Evolutionary conservation across 1,140 invertebrate species (phyloP).

Genomic region (Bathynomus jamesi): DNA sequence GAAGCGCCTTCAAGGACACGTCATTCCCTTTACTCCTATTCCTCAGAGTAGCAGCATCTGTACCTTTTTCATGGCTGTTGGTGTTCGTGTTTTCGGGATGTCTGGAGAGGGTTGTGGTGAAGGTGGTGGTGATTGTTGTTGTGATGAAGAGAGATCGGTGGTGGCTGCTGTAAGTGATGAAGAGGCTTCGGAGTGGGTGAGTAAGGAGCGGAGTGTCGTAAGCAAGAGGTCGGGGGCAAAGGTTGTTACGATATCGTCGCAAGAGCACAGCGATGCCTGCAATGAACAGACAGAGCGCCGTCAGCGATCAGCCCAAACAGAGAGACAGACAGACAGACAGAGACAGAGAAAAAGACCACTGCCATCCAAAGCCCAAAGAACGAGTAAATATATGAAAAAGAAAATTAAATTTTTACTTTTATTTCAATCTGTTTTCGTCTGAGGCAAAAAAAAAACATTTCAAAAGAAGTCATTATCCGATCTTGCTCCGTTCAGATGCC

Average conservation of each 20-base stretch:
- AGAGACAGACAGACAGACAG: no score
- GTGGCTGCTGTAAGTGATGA: constrained; percentile 13
- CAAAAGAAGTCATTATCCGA: no score
- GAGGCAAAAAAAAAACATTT: no score
- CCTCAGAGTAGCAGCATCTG: neutral
- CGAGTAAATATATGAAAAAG: no score
- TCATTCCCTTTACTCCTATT: neutral
- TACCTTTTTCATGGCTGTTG: neutral
- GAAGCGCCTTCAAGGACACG: neutral
- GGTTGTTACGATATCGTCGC: constrained; percentile 56
- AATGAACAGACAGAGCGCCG: constrained; percentile 46
- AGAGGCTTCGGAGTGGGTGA: constrained; percentile 23
- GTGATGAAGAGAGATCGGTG: constrained; percentile 48
- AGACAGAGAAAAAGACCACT: no score
- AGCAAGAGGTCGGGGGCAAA: constrained; percentile 39
- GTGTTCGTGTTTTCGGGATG: no score
- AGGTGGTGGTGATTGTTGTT: neutral
- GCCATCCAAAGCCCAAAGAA: no score
- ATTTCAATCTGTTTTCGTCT: no score
- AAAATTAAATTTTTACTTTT: no score
- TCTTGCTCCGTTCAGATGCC: no score
- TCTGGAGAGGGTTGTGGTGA: neutral
- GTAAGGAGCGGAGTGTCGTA: constrained; percentile 41
- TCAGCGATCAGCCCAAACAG: neutral
- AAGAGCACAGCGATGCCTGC: constrained; percentile 66